Conservation (phyloP, 2,113 vertebrate genomes). For the Rhombomys opimus region DNA sequence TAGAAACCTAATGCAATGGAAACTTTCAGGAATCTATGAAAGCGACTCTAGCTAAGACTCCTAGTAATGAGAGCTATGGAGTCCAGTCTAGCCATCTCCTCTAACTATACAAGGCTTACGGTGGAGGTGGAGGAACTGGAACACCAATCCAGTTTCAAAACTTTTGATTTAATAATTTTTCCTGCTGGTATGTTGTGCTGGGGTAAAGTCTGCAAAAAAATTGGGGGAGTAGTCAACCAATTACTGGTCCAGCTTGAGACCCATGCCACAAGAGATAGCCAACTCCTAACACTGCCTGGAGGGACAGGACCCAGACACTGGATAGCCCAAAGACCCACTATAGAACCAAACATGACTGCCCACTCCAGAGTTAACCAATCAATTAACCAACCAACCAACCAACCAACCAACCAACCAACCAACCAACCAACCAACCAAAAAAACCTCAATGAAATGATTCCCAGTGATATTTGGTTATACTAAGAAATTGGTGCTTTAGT, state of each 20-base stretch:
- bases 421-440: not conserved
- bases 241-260: not conserved
- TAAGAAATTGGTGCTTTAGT: not conserved
- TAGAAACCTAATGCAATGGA: not conserved
- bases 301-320: not conserved
- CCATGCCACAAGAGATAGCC: not conserved
- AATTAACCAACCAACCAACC: no score
- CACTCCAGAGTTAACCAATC: no score
- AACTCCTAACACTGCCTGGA: not conserved
- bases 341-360: not conserved
- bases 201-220: not conserved
- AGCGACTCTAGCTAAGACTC: not conserved
- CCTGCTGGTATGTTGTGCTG: not conserved
- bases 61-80: not conserved
- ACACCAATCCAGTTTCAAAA: not conserved
- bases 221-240: not conserved
- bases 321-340: not conserved
- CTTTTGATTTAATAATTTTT: not conserved
- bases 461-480: not conserved
- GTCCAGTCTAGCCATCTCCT: not conserved
- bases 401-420: no score
- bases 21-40: not conserved
- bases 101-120: not conserved
- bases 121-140: not conserved
- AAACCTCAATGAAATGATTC: not conserved